These are phyloP conservation scores for Alloplasta piceator DNA, from an alignment of 2,888 invertebrate genomes.

Conservation along the genomic window DNA sequence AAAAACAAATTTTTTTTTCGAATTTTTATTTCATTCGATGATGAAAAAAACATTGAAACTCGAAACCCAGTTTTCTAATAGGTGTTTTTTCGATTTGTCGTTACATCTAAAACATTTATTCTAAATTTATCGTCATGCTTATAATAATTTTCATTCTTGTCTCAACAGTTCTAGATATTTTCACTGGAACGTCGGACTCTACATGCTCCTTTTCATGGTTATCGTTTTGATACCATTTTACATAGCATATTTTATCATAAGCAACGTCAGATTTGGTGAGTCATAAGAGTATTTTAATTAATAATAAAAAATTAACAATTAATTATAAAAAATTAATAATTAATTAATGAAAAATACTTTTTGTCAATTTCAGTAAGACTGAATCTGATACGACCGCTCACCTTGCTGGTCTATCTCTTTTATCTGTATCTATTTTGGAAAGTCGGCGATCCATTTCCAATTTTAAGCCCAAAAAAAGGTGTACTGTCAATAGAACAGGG, in stretches of 20 bases:
- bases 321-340: too few species aligned
- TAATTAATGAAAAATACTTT: too few species aligned
- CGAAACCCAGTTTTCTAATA: too few species aligned
- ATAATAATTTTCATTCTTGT: conserved; percentile 37
- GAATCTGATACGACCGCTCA: conserved; percentile 91
- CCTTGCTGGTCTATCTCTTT: conserved; percentile 93
- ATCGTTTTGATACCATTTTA: conserved; percentile 98
- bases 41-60: too few species aligned
- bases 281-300: too few species aligned
- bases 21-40: too few species aligned
- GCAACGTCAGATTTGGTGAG: conserved; percentile 94
- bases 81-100: too few species aligned
- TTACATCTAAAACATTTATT: too few species aligned
- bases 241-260: conserved; percentile 96
- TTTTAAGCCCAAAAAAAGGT: conserved; percentile 97
- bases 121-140: background rate
- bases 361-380: conserved; percentile 87
- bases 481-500: conserved; percentile 94
- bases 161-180: conserved; percentile 92
- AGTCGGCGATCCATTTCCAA: conserved; percentile 99
- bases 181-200: conserved; percentile 97
- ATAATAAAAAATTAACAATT: too few species aligned
- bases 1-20: too few species aligned
- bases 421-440: conserved; percentile 99
- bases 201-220: conserved; percentile 95